A percentile compares a stretch with the other conserved stretches of the same genome.
Conservation (phyloP, 2,888 invertebrate species). For the Prosapia bicincta region DNA sequence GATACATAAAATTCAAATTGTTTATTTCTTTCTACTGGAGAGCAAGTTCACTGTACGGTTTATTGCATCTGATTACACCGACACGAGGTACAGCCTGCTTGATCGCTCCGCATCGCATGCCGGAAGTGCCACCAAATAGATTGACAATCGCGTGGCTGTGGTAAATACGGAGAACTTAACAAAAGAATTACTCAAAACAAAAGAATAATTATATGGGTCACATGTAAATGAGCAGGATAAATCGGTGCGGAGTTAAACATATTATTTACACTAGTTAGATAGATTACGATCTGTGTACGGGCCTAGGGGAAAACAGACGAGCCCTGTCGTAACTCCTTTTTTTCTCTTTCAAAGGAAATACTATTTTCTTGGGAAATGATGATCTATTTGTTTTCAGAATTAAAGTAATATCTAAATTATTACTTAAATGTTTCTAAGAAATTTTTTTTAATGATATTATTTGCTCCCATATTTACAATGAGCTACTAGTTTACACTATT, state of each 20-base stretch:
- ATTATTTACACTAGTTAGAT: background rate
- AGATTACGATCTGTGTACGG: background rate
- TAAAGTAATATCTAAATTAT: too few species aligned
- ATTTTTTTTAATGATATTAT: too few species aligned
- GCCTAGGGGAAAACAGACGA: background rate
- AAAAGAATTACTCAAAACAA: background rate
- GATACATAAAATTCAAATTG: too few species aligned
- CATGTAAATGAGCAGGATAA: background rate
- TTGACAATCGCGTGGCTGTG: background rate
- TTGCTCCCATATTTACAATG: too few species aligned
- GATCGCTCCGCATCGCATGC: background rate
- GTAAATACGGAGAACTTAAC: background rate
- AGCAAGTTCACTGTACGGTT: too few species aligned
- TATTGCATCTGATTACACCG: too few species aligned
- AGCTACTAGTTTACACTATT: too few species aligned
- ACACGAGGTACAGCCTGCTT: background rate
- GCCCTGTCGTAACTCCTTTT: background rate
- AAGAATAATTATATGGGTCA: background rate
- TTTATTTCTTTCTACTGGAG: too few species aligned
- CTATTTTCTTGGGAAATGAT: background rate
- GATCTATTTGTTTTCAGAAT: too few species aligned
- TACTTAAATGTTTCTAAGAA: too few species aligned
- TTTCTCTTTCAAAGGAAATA: background rate
- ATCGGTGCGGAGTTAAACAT: background rate
- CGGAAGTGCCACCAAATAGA: background rate